These are phyloP conservation scores for Bursaphelenchus okinawaensis DNA, from an alignment of 2,888 invertebrate genomes.

Conservation along the genomic window DNA sequence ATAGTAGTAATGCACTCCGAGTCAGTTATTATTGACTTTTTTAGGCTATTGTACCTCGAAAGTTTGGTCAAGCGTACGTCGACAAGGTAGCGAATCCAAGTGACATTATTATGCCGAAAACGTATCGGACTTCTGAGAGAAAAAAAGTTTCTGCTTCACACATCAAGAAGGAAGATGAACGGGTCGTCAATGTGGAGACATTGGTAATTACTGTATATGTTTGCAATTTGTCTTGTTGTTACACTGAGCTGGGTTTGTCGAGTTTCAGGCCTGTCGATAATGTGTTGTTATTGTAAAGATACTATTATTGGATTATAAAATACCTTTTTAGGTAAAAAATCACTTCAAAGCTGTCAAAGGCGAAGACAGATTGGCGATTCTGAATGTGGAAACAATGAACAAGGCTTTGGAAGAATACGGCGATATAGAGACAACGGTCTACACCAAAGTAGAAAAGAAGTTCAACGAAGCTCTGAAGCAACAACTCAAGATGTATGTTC, in stretches of 20 bases:
- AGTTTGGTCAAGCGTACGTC: constrained; percentile 36
- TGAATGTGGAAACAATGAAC: background rate
- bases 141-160: too few species aligned
- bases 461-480: background rate
- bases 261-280: too few species aligned
- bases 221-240: too few species aligned
- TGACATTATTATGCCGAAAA: constrained; percentile 41
- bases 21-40: constrained; percentile 10
- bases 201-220: too few species aligned
- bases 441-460: background rate
- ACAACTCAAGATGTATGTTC: background rate
- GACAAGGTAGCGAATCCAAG: constrained; percentile 43
- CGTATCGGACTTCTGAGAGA: too few species aligned
- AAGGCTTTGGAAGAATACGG: background rate
- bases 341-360: constrained; percentile 22
- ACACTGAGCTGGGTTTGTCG: too few species aligned
- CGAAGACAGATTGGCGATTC: background rate
- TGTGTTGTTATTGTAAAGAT: too few species aligned
- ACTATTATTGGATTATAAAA: too few species aligned
- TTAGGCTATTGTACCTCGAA: constrained; percentile 37
- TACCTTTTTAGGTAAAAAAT: constrained; percentile 31
- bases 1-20: too few species aligned
- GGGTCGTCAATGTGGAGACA: constrained; percentile 19
- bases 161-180: background rate
- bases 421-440: background rate